Evolutionary conservation across 2,113 vertebrate genomes (phyloP).

Genomic region (Pterocles gutturalis): DNA sequence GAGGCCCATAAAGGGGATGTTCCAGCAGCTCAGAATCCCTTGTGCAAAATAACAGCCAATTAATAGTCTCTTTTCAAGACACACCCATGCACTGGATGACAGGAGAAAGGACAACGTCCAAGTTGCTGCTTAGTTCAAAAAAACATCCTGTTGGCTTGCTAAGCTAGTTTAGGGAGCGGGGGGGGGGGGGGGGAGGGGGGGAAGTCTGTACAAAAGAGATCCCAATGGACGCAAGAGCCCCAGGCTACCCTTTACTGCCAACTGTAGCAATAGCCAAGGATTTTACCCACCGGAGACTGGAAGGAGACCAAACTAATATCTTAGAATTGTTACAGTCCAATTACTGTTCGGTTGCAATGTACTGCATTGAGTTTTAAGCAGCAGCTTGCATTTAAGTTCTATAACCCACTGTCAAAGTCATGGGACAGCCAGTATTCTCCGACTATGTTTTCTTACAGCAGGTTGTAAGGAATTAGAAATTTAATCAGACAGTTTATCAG

Average conservation of each 20-base stretch:
- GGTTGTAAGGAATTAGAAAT: not conserved
- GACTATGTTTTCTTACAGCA: not conserved
- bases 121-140: not conserved
- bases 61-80: not conserved
- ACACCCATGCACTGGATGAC: not conserved
- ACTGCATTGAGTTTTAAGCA: not conserved
- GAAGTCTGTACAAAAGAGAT: not conserved
- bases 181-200: too few species aligned
- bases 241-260: not conserved
- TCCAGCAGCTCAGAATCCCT: not conserved
- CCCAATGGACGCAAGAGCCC: not conserved
- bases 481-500: not conserved
- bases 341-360: not conserved
- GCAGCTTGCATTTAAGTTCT: not conserved
- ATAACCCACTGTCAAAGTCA: not conserved
- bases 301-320: not conserved
- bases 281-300: not conserved
- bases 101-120: not conserved
- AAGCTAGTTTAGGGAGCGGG: not conserved
- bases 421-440: not conserved
- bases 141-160: constrained; percentile 10
- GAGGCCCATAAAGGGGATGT: not conserved
- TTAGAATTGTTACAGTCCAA: not conserved
- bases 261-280: not conserved
- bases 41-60: not conserved